Evolutionary conservation across 1,140 invertebrate species (phyloP), one percentile per base, ranked within the genome.

Genomic region (Trialeurodes vaporariorum): DNA sequence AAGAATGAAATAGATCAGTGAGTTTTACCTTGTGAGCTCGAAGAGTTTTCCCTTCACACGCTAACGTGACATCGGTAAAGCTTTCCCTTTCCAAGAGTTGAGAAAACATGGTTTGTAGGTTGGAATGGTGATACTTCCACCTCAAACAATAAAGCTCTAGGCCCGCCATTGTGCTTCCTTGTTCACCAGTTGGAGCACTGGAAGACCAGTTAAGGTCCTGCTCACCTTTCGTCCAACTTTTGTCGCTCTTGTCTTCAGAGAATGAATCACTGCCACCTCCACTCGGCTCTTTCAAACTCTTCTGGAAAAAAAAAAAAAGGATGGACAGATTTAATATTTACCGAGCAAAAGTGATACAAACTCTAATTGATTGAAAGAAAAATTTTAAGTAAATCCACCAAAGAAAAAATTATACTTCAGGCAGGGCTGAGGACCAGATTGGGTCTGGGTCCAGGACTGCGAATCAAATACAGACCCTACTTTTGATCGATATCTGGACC

Each of bases 121-220:
- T 94, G 70, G 87, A 89, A 78, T 93, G 90, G 81, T 94, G 92
- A 78, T 93, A 92, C 76, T 93, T 93, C 92, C 92, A 93, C 79
- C 90, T 82, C 69, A 94, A 81, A 78, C 91, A 94, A 82, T 93
- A 94, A 81, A 93, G 91, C 79, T 93, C 34, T 17, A 49, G 34
- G 34, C 34, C 34, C 34, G 34, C 34, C 34, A 49, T 49, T 49
- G 34, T 17, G 34, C 34, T 49, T 5, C 34, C 34, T 49, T 49
- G 34, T 17, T 49, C 34, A 49, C 34, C 34, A 49, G 5, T 17
- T 9, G 5, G 5, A 17, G 34, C 34, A 9, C 34, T 17, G 5
- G 34, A 17, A 49, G 34, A 49, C 5, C 34, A 17, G 34, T 17
- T 49, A 5, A 9, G 60, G 5, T 61, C n/a, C 22, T 5, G 34